Evolutionary conservation across 2,888 invertebrate species (phyloP).

Genomic region (Capitulum mitella): DNA sequence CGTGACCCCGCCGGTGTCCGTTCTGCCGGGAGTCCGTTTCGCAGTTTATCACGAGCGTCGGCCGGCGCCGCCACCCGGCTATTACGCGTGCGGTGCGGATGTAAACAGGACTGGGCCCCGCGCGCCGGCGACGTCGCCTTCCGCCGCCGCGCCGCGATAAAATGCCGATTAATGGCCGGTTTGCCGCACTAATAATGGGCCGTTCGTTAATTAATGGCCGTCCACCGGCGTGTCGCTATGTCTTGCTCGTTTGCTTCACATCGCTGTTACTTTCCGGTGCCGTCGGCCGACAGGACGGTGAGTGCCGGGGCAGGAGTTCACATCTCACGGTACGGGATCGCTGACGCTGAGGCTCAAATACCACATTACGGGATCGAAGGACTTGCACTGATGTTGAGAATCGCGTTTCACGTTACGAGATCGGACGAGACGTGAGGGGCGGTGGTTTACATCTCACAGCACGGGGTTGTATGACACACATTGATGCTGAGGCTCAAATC

Average conservation of each 20-base stretch:
- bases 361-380: too few species aligned
- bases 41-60: background rate
- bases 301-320: background rate
- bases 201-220: background rate
- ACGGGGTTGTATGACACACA: too few species aligned
- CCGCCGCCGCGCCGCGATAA: background rate
- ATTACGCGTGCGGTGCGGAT: background rate
- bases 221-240: background rate
- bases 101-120: background rate
- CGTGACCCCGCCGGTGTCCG: background rate
- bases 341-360: too few species aligned
- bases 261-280: background rate
- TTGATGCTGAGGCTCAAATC: too few species aligned
- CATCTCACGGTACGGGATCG: too few species aligned
- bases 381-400: too few species aligned
- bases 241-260: background rate
- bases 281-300: background rate
- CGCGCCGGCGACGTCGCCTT: background rate
- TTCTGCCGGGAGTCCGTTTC: background rate
- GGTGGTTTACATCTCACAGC: too few species aligned
- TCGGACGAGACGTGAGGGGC: too few species aligned
- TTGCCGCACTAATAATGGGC: conserved; percentile 3
- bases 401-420: too few species aligned
- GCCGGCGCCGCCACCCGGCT: background rate
- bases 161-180: conserved; percentile 5